Evolutionary conservation across 2,113 vertebrate genomes (phyloP), one percentile per base, ranked within the genome.

Genomic region (Chamaea fasciata): DNA sequence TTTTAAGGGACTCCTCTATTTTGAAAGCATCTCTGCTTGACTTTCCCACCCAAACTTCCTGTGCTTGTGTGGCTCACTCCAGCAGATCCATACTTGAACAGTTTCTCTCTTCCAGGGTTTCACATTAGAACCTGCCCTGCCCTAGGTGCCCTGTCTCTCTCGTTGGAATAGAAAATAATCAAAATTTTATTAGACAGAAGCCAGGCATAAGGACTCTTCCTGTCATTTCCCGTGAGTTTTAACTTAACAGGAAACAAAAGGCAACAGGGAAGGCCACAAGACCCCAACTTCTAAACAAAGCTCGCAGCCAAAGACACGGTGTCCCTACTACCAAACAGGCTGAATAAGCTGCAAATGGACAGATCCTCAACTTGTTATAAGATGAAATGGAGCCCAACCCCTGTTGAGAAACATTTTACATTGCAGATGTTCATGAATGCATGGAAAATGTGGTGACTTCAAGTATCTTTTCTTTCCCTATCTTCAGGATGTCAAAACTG

Each of bases 341-440:
- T 67, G 64, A 88, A 37, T 68, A 56, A 91, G 27, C 73, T 91
- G 81, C 77, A 91, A 84, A 95, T 37, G 94, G 87, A 44, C 49
- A 75, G 77, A 82, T 89, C 89, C 57, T 49, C 24, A 91, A 89
- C 41, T 92, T 87, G 65, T 69, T 94, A 62, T 30, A 59, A 90
- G 83, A 94, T 78, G 79, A 95, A 95, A 90, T 70, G 87, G 49
- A 87, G 62, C 56, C 87, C 67, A 69, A 75, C 50, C 60, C 89
- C 88, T 65, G 76, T 83, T 92, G 90, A 92, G 89, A 95, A 92
- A 80, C 56, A 31, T 97, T 96, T 95, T 92, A 73, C 31, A n/a
- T 93, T 96, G 94, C 84, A 92, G 89, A 94, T 90, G 75, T 90
- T 97, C 83, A 73, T 35, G 85, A 97, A 92, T 49, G 59, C 80